Conservation (phyloP, 2,888 invertebrate genomes). For the Lamproptera curius region DNA sequence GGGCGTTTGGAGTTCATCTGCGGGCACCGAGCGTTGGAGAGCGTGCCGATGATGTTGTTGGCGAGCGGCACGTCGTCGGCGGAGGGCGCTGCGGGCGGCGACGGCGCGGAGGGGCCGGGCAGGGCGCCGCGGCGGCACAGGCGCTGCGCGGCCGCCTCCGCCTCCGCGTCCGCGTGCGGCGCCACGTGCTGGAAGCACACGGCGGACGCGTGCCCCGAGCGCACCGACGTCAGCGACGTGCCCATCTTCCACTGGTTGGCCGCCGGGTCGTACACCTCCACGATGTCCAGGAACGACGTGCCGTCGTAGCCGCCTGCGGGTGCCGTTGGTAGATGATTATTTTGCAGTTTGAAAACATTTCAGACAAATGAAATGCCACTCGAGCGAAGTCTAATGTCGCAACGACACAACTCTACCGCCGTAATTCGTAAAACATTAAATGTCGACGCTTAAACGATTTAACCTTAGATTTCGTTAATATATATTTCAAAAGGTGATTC, state of each 20-base stretch:
- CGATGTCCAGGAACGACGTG: conserved; percentile 87
- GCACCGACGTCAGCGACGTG: conserved; percentile 87
- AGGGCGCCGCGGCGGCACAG: conserved; percentile 24
- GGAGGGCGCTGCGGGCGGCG: conserved; percentile 7
- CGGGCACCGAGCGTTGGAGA: conserved; percentile 43
- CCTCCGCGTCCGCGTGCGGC: conserved; percentile 40
- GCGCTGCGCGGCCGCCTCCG: conserved; percentile 36
- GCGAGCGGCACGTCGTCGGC: conserved; percentile 51
- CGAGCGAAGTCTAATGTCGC: no score
- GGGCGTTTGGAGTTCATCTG: conserved; percentile 24
- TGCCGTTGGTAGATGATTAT: no score
- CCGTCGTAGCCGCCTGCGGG: conserved; percentile 92
- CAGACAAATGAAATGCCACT: no score
- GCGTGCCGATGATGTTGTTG: conserved; percentile 59
- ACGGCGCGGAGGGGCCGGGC: conserved; percentile 9
- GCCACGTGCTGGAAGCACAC: conserved; percentile 89
- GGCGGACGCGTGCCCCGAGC: conserved; percentile 95
- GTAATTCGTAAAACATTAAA: no score
- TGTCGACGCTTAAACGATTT: no score
- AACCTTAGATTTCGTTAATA: no score
- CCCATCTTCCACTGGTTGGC: conserved; percentile 87
- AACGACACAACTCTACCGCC: no score
- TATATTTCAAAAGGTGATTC: no score
- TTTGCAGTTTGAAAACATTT: no score
- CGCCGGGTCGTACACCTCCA: conserved; percentile 92